Base-by-base conservation (phyloP, 2,113 vertebrate species). In the Chaenocephalus aceratus region DNA sequence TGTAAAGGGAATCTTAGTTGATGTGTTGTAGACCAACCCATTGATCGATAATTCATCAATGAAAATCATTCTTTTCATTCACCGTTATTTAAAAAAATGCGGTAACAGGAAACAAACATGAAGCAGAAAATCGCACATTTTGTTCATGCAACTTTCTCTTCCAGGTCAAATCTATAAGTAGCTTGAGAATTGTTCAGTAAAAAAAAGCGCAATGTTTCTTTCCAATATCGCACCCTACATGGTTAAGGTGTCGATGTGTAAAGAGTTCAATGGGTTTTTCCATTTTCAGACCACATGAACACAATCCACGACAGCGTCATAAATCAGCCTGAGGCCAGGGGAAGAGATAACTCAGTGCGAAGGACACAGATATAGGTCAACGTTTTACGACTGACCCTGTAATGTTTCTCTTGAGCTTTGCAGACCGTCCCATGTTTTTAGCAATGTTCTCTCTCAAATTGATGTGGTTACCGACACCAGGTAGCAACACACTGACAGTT, bases 261-360 rank as follows among this genome's bases (percentile, higher is more conserved):
- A 59, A 56, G 53, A 23, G 71, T 54, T 9, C 30, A n/a, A 13
- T 0, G 6, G 6, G 45, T 36, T 72, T 62, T 56, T 56, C n/a
- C 30, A 30, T 30, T 30, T 30, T 30, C 30, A 30, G 30, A 30
- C 53, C 14, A 59, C 44, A 73, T 46, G 65, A 80, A 70, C 77
- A 67, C 30, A 59, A 5, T 75, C 9, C 57, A 65, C 48, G 51
- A 71, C 68, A 73, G 72, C 23, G 53, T 61, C 34, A 6, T 75
- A 79, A 80, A 88, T 79, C 76, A 88, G 63, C 45, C 13, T 7
- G 57, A 61, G 77, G 61, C 26, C 54, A 9, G 18, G 45, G 53
- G 56, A 77, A 68, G 70, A 60, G 44, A 65, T 60, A 56, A 74
- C 58, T 63, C 52, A 8, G 53, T 72, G 70, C 7, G 5, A 44